These are phyloP conservation scores for Ips nitidus DNA, from an alignment of 1,140 invertebrate genomes.

Conservation along the genomic window DNA sequence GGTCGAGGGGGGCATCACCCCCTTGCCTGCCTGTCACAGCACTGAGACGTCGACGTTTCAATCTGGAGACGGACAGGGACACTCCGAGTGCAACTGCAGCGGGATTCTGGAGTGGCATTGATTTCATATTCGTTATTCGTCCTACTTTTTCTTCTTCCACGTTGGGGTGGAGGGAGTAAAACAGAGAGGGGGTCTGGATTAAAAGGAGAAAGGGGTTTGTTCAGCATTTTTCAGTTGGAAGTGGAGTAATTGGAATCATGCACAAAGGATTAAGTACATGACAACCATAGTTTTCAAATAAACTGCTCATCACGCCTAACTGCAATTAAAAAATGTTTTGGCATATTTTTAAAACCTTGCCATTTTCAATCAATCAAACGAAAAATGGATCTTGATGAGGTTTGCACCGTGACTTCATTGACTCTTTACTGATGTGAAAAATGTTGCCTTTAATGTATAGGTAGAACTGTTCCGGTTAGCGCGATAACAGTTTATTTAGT, in stretches of 20 bases:
- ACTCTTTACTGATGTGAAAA: too few relatives aligned
- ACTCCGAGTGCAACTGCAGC: conserved; percentile 16
- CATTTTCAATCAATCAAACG: too few relatives aligned
- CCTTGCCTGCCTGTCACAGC: conserved; percentile 29
- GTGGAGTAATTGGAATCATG: neutral
- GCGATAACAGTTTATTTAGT: too few relatives aligned
- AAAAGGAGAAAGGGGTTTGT: neutral
- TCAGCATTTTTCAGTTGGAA: neutral
- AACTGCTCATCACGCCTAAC: too few relatives aligned
- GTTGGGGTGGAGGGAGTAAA: neutral
- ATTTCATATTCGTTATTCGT: conserved; percentile 23
- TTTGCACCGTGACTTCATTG: too few relatives aligned
- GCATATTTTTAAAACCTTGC: too few relatives aligned
- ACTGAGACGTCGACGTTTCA: conserved; percentile 35
- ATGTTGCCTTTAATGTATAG: too few relatives aligned
- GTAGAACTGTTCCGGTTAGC: too few relatives aligned
- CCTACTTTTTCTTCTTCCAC: conserved; percentile 8
- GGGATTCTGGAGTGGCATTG: conserved; percentile 26
- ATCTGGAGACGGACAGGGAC: conserved; percentile 19
- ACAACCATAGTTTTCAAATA: too few relatives aligned
- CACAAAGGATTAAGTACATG: neutral
- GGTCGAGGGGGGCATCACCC: neutral
- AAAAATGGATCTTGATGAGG: too few relatives aligned
- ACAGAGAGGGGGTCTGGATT: neutral
- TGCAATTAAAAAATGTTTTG: too few relatives aligned